A percentile compares a stretch with the other conserved stretches of the same genome.
These are phyloP conservation scores for Neosalanx taihuensis DNA, from an alignment of 2,797 vertebrate genomes.

Conservation along the genomic window DNA sequence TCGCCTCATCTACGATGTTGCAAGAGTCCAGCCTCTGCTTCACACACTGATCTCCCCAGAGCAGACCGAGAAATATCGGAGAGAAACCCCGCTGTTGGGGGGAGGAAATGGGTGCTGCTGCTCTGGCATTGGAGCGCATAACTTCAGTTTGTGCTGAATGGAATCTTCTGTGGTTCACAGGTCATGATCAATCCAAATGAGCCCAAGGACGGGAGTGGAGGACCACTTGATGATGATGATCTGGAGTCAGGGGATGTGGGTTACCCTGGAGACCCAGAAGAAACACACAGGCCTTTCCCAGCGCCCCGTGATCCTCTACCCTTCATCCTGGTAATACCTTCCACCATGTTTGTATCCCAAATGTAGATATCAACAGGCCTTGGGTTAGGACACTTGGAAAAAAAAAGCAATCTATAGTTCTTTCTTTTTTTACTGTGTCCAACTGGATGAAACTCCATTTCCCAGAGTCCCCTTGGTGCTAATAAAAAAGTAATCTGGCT, in stretches of 20 bases:
- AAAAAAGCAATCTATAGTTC: conserved; percentile 20
- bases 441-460: conserved; percentile 45
- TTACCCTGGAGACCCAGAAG: conserved; percentile 70
- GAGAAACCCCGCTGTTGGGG: not conserved
- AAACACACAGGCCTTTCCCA: conserved; percentile 54
- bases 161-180: conserved; percentile 65
- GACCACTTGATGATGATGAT: conserved; percentile 78
- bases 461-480: conserved; percentile 49
- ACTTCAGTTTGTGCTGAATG: not conserved
- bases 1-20: conserved; percentile 49
- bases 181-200: conserved; percentile 83
- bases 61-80: conserved; percentile 28
- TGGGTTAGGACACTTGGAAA: conserved; percentile 26
- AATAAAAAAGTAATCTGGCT: conserved; percentile 49
- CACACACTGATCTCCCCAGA: conserved; percentile 12
- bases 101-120: not conserved
- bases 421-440: conserved; percentile 32
- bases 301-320: conserved; percentile 24
- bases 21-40: conserved; percentile 25
- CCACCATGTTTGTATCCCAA: not conserved
- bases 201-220: conserved; percentile 80
- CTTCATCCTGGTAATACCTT: conserved; percentile 70
- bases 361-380: conserved; percentile 5
- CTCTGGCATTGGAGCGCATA: not conserved
- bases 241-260: conserved; percentile 80